Evolutionary conservation across 2,797 vertebrate genomes (phyloP).

Genomic region (Acrossocheilus fasciatus): DNA sequence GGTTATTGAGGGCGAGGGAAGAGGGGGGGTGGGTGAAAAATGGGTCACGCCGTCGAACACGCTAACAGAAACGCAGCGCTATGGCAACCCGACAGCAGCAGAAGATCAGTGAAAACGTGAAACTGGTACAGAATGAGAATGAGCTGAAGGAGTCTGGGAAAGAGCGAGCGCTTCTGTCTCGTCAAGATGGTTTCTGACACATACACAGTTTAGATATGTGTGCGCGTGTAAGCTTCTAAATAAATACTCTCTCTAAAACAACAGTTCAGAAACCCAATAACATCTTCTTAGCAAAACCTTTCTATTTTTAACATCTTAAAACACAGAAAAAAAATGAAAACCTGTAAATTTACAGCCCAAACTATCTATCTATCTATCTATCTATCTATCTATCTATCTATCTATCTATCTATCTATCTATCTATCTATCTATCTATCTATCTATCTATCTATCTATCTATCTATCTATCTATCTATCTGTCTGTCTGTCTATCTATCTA

Average conservation of each 20-base stretch:
- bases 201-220: neutral
- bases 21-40: conserved; percentile 71
- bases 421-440: too few relatives aligned
- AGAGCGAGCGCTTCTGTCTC: neutral
- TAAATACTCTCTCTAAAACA: neutral
- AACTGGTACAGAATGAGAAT: conserved; percentile 69
- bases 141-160: conserved; percentile 24
- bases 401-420: too few relatives aligned
- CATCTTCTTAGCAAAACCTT: neutral
- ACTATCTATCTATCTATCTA: too few relatives aligned
- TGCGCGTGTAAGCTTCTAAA: neutral
- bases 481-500: too few relatives aligned
- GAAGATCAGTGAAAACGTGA: conserved; percentile 73
- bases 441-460: too few relatives aligned
- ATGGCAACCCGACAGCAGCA: conserved; percentile 76
- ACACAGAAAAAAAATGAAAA: neutral
- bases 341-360: too few relatives aligned
- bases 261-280: neutral
- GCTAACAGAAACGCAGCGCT: conserved; percentile 64
- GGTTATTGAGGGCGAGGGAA: conserved; percentile 68
- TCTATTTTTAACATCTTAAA: neutral
- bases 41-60: conserved; percentile 74
- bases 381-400: too few relatives aligned
- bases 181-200: neutral
- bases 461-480: too few relatives aligned